Evolutionary conservation across 2,888 invertebrate species (phyloP).

Genomic region (Alloscopus bannaensis): DNA sequence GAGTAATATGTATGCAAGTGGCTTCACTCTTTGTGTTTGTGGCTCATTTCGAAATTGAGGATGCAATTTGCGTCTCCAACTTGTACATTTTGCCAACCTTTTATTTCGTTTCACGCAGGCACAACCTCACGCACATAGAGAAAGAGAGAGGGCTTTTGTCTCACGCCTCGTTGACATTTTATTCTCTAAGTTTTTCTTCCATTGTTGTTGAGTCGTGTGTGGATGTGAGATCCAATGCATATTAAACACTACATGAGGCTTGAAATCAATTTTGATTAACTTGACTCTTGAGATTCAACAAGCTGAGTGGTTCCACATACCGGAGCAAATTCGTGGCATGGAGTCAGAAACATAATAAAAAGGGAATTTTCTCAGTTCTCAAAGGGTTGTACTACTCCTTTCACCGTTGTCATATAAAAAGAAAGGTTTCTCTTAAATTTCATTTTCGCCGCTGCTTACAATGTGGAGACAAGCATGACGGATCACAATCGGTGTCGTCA

Average conservation of each 20-base stretch:
- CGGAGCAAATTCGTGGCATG: neutral
- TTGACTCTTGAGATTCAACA: slow-evolving; percentile 32
- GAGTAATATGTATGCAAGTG: neutral
- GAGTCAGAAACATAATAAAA: too few relatives aligned
- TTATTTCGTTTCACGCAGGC: neutral
- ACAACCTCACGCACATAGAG: neutral
- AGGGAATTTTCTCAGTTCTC: neutral
- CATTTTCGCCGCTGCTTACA: too few relatives aligned
- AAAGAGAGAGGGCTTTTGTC: slow-evolving; percentile 36
- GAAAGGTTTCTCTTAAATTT: too few relatives aligned
- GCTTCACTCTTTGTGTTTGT: too few relatives aligned
- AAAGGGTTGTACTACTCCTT: neutral
- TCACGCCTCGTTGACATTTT: slow-evolving; percentile 53
- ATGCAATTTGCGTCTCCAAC: neutral
- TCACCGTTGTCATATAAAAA: neutral
- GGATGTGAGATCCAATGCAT: slow-evolving; percentile 32
- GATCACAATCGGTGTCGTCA: too few relatives aligned
- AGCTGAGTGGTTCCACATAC: neutral
- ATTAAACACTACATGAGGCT: slow-evolving; percentile 50
- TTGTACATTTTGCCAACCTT: too few relatives aligned
- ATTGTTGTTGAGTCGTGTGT: slow-evolving; percentile 17
- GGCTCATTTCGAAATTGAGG: neutral
- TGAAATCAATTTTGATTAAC: slow-evolving; percentile 56
- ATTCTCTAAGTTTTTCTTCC: neutral
- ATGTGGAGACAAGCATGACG: too few relatives aligned